These are phyloP conservation scores for Formica exsecta DNA, from an alignment of 1,140 invertebrate genomes.

Conservation along the genomic window DNA sequence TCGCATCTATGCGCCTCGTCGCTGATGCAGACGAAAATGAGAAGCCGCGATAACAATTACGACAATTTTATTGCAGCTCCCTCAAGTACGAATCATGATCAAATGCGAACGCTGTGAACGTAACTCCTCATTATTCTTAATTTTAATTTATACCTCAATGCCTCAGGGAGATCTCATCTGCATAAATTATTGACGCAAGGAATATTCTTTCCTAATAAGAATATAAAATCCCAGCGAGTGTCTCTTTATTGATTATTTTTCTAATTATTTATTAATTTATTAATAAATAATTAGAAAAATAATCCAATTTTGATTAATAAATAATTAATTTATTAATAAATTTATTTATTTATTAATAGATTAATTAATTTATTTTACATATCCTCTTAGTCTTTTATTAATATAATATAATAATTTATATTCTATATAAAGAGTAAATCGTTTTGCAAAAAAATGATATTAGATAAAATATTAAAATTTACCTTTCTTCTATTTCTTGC, in stretches of 20 bases:
- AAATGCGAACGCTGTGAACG: conserved; percentile 12
- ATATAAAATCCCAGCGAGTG: background rate
- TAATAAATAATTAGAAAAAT: too few relatives aligned
- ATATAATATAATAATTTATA: background rate
- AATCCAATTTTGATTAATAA: too few relatives aligned
- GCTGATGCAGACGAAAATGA: conserved; percentile 31
- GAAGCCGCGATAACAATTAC: conserved; percentile 33
- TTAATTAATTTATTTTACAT: too few relatives aligned
- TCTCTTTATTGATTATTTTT: too few relatives aligned
- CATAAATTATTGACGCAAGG: background rate
- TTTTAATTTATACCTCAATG: background rate
- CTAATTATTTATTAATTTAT: too few relatives aligned
- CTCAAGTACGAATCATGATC: conserved; percentile 18
- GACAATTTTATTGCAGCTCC: background rate
- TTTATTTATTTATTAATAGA: too few relatives aligned
- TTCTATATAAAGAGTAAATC: background rate
- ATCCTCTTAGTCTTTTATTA: too few relatives aligned
- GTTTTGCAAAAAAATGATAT: background rate
- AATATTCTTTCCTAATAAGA: background rate
- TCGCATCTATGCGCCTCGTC: background rate
- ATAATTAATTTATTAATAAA: too few relatives aligned
- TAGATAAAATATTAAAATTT: background rate
- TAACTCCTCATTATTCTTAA: background rate
- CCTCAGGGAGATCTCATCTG: background rate
- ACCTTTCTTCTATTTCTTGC: background rate